Conservation (phyloP, 2,113 vertebrate species). For the Thinocorus orbignyianus region DNA sequence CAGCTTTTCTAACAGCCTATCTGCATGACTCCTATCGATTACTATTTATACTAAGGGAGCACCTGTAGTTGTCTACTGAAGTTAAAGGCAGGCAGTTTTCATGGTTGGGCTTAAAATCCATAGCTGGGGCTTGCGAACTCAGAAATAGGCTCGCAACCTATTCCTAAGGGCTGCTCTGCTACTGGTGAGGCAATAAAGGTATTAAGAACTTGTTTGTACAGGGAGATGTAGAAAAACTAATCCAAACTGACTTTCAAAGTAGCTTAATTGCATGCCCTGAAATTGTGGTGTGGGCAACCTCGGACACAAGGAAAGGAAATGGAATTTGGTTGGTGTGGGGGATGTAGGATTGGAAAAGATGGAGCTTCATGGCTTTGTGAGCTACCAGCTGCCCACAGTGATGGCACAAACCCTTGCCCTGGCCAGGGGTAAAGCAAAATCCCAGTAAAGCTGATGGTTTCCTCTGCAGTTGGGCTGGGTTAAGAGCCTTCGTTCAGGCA, state of each 20-base stretch:
- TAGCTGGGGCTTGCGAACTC: neutral
- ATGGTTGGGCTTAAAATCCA: neutral
- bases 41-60: neutral
- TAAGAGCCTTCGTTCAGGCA: neutral
- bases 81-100: neutral
- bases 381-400: neutral
- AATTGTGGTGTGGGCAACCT: neutral
- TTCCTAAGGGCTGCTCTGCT: neutral
- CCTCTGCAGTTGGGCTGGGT: rapidly evolving
- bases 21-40: neutral
- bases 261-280: neutral
- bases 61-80: neutral
- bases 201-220: neutral
- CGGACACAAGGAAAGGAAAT: neutral
- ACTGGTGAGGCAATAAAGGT: neutral
- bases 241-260: neutral
- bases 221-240: neutral
- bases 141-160: no score
- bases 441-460: neutral
- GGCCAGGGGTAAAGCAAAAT: neutral
- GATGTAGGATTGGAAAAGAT: neutral
- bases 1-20: neutral
- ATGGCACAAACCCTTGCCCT: neutral
- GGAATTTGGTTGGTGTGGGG: neutral
- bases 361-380: neutral